phyloP scores from a whole-genome alignment of 1,140 invertebrate genomes.

The Pararge aegeria region DNA sequence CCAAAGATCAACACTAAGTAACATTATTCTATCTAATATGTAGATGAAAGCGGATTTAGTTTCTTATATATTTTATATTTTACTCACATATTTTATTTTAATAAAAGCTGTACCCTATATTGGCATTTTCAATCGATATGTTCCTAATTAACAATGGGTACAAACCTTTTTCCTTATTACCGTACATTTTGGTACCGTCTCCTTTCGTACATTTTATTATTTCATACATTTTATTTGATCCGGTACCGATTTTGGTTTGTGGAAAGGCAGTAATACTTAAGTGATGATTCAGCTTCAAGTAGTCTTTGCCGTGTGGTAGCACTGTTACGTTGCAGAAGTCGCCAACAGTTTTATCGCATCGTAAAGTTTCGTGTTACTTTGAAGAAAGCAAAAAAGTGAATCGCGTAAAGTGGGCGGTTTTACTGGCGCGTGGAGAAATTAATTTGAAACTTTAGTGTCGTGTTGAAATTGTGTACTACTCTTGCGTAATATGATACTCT shows the following conservation, averaged over 20 bases:
- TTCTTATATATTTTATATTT: no score
- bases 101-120: no score
- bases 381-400: conserved; percentile 61
- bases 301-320: not conserved
- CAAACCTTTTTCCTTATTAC: no score
- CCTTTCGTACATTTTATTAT: no score
- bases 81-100: no score
- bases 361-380: conserved; percentile 52
- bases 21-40: no score
- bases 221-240: not conserved
- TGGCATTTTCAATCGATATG: no score
- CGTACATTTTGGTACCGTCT: no score
- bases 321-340: conserved; percentile 24
- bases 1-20: no score
- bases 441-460: conserved; percentile 63
- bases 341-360: conserved; percentile 51
- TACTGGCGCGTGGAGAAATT: conserved; percentile 52
- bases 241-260: not conserved
- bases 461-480: conserved; percentile 55
- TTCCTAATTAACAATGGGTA: no score
- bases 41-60: no score
- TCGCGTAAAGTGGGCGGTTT: conserved; percentile 57
- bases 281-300: not conserved
- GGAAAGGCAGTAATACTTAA: not conserved
- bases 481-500: conserved; percentile 47